Base-by-base conservation (phyloP, 2,113 vertebrate genomes). In the Seriola rivoliana region DNA sequence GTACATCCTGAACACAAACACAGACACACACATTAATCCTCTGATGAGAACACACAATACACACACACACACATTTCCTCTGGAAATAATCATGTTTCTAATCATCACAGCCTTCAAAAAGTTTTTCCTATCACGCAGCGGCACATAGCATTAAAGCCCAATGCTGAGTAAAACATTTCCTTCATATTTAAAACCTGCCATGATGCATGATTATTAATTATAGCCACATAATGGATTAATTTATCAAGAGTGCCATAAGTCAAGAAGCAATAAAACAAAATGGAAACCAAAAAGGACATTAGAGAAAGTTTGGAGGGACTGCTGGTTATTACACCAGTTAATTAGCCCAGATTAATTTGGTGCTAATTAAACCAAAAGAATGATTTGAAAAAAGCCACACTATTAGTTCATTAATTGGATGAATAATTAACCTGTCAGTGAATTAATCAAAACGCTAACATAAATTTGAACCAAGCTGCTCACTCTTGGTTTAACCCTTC, bases 1-100 rank as follows among this genome's bases (percentile, higher is more conserved):
- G 97, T 8, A 95, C 93, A 86, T 99, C 98, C 98, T 99, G 75
- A 42, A 65, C 1, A 82, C 16, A 83, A 13, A 78, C 21, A 63
- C 50, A 69, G n/a, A 78, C 36, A 75, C 16, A 84, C 12, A 70
- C 70, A 66, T 36, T 21, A 46, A 63, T 62, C 38, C 5, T 62
- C 77, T 82, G 1, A 82, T 48, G 48, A 44, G 4, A 68, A 10
- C 40, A 44, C 48, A 68, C 21, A 25, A 67, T 63, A 21, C 50
- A 73, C 66, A 75, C 46, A 9, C 36, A 66, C 50, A 73, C 66
- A 75, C 46, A 9, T 29, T 63, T 72, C 78, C 52, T 73, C 65
- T 52, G 48, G 44, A 66, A 64, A 67, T 48, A 11, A 74, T 82
- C 67, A 48, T 21, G 10, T 42, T 42, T 69, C 40, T 44, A 73